Evolutionary conservation across 2,888 invertebrate genomes (phyloP).

Genomic region (Drosophila algonquin): DNA sequence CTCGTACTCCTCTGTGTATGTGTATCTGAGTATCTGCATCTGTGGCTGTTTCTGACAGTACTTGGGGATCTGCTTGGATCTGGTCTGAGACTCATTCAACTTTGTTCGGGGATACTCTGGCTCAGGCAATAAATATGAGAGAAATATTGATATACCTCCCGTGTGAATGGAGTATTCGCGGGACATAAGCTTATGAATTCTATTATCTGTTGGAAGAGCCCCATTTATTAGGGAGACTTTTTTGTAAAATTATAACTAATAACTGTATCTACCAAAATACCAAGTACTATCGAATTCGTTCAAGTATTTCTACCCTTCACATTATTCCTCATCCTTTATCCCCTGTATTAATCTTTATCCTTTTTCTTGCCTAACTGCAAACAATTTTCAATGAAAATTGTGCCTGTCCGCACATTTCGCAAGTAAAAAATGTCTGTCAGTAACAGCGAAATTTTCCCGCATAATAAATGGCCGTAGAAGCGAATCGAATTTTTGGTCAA

Average conservation of each 20-base stretch:
- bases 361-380: too few species aligned
- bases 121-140: background rate
- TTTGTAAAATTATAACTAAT: too few species aligned
- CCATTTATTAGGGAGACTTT: too few species aligned
- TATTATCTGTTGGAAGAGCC: too few species aligned
- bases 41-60: background rate
- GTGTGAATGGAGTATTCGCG: background rate
- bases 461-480: background rate
- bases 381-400: background rate
- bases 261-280: too few species aligned
- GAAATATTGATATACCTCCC: background rate
- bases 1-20: too few species aligned
- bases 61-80: background rate
- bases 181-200: too few species aligned
- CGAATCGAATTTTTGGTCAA: conserved; percentile 12
- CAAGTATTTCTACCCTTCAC: background rate
- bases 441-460: background rate
- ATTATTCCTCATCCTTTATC: too few species aligned
- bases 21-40: background rate
- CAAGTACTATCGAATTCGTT: too few species aligned
- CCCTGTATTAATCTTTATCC: background rate
- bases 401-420: background rate
- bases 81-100: too few species aligned
- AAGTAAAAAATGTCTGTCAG: background rate
- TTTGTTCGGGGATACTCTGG: too few species aligned